Base-by-base conservation (phyloP, 2,888 invertebrate species). In the Rhagophthalmus giganteus region DNA sequence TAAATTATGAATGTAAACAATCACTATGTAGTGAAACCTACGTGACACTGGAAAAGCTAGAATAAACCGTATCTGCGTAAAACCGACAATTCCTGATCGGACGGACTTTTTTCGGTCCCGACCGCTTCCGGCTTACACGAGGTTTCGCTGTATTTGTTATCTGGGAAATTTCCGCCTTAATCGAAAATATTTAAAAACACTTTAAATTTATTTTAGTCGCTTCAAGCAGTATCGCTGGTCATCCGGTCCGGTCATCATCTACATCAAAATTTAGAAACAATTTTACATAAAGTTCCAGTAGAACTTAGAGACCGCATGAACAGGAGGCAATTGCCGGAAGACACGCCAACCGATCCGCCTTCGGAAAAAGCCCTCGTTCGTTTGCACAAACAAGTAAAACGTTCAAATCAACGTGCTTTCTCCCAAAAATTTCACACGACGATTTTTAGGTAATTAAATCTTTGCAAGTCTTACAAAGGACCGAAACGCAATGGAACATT, bases 401-500 rank as follows among this genome's bases (percentile, higher is more conserved):
- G n/a, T n/a, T n/a, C n/a, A n/a, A n/a, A n/a, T n/a, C n/a, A n/a
- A n/a, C n/a, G n/a, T n/a, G n/a, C n/a, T n/a, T n/a, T n/a, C n/a
- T n/a, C n/a, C n/a, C n/a, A n/a, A n/a, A n/a, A n/a, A n/a, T n/a
- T n/a, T n/a, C n/a, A n/a, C n/a, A n/a, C n/a, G n/a, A 24, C 64
- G 87, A 86, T n/a, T n/a, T n/a, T n/a, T n/a, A n/a, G n/a, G 84
- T 87, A 1, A 93, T 94, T 54, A 91, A 91, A 78, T 87, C 93
- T 0, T 78, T 95, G 14, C 95, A 96, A 76, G 90, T 90, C n/a
- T 81, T 93, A 31, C 90, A 92, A 73, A 84, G 96, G 55, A 94
- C 95, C 2, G 94, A 95, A 73, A 94, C 94, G 0, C 92, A 97
- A 69, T 99, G 94, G 94, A 85, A 85, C 56, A 81, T 91, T 57